A percentile compares a stretch with the other conserved stretches of the same genome.
Conservation (phyloP, 2,888 invertebrate species). For the Orthosia incerta region DNA sequence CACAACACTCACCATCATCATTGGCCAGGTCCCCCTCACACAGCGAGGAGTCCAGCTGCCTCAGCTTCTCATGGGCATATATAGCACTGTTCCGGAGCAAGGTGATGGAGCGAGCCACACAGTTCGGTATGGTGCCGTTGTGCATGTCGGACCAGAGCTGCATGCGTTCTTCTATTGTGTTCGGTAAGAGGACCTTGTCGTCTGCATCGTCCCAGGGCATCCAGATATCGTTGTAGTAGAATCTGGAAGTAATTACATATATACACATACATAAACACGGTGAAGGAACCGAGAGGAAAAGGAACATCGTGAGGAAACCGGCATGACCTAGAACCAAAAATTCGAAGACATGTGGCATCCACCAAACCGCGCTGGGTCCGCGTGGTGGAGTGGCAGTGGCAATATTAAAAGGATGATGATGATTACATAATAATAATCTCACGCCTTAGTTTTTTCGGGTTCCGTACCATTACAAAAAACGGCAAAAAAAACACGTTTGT, state of each 20-base stretch:
- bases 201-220: conserved; percentile 94
- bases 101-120: conserved; percentile 79
- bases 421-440: too few relatives aligned
- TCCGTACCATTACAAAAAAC: too few relatives aligned
- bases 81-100: conserved; percentile 84
- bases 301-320: too few relatives aligned
- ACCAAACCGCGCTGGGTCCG: too few relatives aligned
- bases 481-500: too few relatives aligned
- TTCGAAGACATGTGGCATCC: too few relatives aligned
- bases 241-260: conserved; percentile 78
- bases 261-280: too few relatives aligned
- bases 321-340: too few relatives aligned
- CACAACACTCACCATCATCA: conserved; percentile 81
- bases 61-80: conserved; percentile 82
- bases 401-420: too few relatives aligned
- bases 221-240: conserved; percentile 92
- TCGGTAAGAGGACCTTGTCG: conserved; percentile 89
- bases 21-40: conserved; percentile 83
- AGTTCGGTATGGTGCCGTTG: conserved; percentile 83
- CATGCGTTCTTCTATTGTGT: conserved; percentile 88
- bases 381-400: too few relatives aligned
- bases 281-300: too few relatives aligned
- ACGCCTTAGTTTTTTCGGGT: too few relatives aligned
- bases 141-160: conserved; percentile 86
- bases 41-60: conserved; percentile 83